phyloP scores from a whole-genome alignment of 2,797 vertebrate genomes.

The Muscicapa comitata region DNA sequence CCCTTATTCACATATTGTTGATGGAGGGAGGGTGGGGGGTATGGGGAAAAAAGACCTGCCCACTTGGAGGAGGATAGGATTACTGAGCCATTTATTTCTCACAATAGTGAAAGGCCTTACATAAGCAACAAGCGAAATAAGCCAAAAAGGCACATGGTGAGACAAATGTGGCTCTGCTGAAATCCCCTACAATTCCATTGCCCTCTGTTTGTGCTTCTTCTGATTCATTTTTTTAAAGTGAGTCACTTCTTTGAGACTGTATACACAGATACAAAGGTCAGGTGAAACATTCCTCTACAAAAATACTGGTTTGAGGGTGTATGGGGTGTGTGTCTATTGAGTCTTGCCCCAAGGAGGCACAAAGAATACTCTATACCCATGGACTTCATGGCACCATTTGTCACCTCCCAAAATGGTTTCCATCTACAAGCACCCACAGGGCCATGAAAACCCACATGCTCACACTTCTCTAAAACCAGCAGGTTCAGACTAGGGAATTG shows the following conservation, averaged over 20 bases:
- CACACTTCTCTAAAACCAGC: background rate
- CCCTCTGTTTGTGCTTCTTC: background rate
- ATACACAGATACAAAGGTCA: background rate
- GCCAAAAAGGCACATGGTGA: background rate
- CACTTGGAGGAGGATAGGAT: background rate
- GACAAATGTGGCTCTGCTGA: background rate
- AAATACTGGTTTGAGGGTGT: background rate
- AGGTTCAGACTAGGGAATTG: background rate
- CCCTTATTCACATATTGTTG: background rate
- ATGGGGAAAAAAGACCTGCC: background rate
- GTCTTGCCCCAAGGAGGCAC: background rate
- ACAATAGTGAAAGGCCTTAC: background rate
- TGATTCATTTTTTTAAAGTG: background rate
- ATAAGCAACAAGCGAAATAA: background rate
- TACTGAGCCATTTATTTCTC: background rate
- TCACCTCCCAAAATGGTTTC: background rate
- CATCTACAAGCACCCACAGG: background rate
- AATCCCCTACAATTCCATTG: background rate
- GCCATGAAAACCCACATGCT: background rate
- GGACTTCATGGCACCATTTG: background rate
- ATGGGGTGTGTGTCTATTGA: background rate
- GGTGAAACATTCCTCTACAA: background rate
- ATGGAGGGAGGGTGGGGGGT: rapidly evolving
- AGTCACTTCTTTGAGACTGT: background rate
- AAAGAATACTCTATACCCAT: background rate